A percentile compares a stretch with the other conserved stretches of the same genome.
Conservation (phyloP, 2,888 invertebrate species). For the Acanthosepion lycidas region DNA sequence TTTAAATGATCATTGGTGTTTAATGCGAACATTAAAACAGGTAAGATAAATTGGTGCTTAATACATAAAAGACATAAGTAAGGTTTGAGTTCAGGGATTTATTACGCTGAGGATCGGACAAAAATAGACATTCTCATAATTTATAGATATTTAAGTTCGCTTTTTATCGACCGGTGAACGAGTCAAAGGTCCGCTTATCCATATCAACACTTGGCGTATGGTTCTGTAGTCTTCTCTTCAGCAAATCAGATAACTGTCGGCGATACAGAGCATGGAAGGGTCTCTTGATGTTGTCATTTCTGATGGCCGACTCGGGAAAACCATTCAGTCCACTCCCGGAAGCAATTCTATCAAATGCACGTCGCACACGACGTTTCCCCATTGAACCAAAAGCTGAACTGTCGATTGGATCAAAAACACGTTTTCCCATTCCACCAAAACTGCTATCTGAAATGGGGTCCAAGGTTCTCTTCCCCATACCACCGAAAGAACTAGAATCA, state of each 20-base stretch:
- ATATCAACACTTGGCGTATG: not conserved
- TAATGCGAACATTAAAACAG: not conserved
- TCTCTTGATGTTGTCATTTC: not conserved
- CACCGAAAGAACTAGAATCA: not conserved
- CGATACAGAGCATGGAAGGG: not conserved
- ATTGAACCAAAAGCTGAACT: too few relatives aligned
- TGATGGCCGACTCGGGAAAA: not conserved
- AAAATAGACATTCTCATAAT: not conserved
- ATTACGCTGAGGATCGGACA: not conserved
- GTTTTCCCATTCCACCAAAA: not conserved
- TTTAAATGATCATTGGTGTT: not conserved
- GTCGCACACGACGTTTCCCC: not conserved
- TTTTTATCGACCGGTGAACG: not conserved
- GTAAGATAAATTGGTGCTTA: not conserved
- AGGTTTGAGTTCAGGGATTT: not conserved
- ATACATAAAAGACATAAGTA: slow-evolving; percentile 21
- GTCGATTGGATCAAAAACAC: not conserved
- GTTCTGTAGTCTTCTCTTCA: not conserved
- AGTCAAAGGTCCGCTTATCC: not conserved
- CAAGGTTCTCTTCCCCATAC: not conserved
- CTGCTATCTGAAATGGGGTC: not conserved
- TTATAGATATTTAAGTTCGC: not conserved
- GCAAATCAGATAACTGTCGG: not conserved
- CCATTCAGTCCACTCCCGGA: not conserved
- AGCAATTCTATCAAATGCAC: not conserved